Percentiles rank a stretch among this genome's conserved stretches.
Evolutionary conservation across 2,888 invertebrate species (phyloP).

Genomic region (Chelonus formosanus): DNA sequence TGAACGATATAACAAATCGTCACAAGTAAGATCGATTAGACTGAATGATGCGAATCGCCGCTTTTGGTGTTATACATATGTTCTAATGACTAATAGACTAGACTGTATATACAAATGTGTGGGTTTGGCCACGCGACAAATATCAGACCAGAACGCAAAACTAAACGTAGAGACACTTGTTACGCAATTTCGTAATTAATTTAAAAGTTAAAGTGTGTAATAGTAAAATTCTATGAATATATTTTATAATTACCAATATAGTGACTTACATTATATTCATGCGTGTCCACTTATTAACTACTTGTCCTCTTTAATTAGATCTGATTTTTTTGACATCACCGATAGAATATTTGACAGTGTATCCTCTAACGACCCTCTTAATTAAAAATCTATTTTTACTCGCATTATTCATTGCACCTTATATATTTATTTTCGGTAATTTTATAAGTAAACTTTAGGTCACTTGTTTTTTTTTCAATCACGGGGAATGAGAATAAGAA

Average conservation of each 20-base stretch:
- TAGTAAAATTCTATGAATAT: not conserved
- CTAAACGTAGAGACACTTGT: slow-evolving; percentile 31
- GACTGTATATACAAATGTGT: not conserved
- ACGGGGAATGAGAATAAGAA: too few relatives aligned
- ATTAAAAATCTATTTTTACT: too few relatives aligned
- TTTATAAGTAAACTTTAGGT: too few relatives aligned
- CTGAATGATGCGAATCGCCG: slow-evolving; percentile 17
- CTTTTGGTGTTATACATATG: slow-evolving; percentile 3
- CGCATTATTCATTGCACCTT: too few relatives aligned
- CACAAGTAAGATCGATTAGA: slow-evolving; percentile 10
- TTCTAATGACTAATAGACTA: not conserved
- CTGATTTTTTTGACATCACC: too few relatives aligned
- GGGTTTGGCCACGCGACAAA: slow-evolving; percentile 7
- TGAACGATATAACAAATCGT: slow-evolving; percentile 7
- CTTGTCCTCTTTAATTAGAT: too few relatives aligned
- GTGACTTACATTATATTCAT: too few relatives aligned
- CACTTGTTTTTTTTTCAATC: too few relatives aligned
- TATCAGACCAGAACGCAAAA: not conserved
- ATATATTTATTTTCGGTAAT: too few relatives aligned
- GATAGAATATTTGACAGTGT: too few relatives aligned
- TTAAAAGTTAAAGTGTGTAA: slow-evolving; percentile 2
- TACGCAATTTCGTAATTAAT: slow-evolving; percentile 38
- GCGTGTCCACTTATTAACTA: too few relatives aligned
- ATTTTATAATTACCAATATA: not conserved
- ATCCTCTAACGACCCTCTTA: too few relatives aligned